These are phyloP conservation scores for Thunnus maccoyii DNA, from an alignment of 2,113 vertebrate species.

Conservation along the genomic window DNA sequence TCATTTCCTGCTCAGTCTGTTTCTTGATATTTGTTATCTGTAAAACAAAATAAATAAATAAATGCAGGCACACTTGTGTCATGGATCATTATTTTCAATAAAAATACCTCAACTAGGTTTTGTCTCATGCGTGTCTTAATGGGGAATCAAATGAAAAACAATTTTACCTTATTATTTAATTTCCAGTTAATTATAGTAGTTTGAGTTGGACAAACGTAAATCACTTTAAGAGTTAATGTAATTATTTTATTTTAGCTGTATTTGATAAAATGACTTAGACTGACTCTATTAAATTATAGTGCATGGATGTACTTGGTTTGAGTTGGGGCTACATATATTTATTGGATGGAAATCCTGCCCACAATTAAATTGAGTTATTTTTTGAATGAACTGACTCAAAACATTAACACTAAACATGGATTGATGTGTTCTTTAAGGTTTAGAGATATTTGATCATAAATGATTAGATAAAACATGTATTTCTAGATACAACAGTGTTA, in stretches of 20 bases:
- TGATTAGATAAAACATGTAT: background rate
- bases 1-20: too few species aligned
- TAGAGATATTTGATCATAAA: background rate
- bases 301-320: background rate
- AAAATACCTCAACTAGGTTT: too few species aligned
- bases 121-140: too few species aligned
- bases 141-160: too few species aligned
- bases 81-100: too few species aligned
- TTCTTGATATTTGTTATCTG: too few species aligned
- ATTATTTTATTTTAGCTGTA: too few species aligned
- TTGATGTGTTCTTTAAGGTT: background rate
- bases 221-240: too few species aligned
- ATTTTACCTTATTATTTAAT: too few species aligned
- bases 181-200: background rate
- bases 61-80: too few species aligned
- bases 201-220: background rate
- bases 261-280: too few species aligned
- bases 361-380: background rate
- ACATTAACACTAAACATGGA: background rate
- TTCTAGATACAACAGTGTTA: background rate
- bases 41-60: too few species aligned
- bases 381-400: background rate
- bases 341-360: constrained; percentile 1
- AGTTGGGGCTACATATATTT: constrained; percentile 1
- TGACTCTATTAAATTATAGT: background rate